Base-by-base conservation (phyloP, 2,888 invertebrate species). In the Acronicta psi region DNA sequence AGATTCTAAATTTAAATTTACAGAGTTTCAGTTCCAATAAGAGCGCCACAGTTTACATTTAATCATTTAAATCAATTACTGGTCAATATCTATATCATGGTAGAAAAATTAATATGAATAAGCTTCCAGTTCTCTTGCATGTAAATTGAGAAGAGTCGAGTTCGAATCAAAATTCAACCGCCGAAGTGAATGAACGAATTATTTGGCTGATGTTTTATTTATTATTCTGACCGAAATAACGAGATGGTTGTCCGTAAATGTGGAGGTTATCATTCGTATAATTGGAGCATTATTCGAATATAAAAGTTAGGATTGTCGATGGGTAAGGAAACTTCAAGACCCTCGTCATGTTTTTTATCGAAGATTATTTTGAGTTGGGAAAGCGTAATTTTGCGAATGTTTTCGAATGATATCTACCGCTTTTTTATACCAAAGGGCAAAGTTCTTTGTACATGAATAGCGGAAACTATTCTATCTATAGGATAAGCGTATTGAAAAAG, bases 201-300 rank as follows among this genome's bases (percentile, higher is more conserved):
- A 84, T 79, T 76, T 75, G 66, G 59, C 69, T 59, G 49, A 82
- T 83, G 82, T 82, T 75, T 84, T 84, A 85, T 84, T 82, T 84
- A 84, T 82, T 78, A 79, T 59, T 66, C 76, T 80, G 79, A 74
- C 80, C 74, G 73, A 77, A 73, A 75, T 81, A 81, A 79, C 78
- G 76, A 81, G 65, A 72, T 55, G 66, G 59, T 69, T 66, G 59
- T 70, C 63, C 62, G 65, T 62, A 63, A 67, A 71, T 77, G 66
- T 75, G 73, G 78, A 73, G 57, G 56, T 57, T 71, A 69, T 62
- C 45, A 56, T 56, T 60, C 72, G 66, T 44, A 71, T 72, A 75
- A 72, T 72, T 75, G 72, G 54, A 59, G 45, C 38, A 70, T 65
- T 58, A 65, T 70, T 52, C 50, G 71, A 45, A 74, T 52, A 74